phyloP scores from a whole-genome alignment of 2,113 vertebrate genomes.

The Polypterus bichir region DNA sequence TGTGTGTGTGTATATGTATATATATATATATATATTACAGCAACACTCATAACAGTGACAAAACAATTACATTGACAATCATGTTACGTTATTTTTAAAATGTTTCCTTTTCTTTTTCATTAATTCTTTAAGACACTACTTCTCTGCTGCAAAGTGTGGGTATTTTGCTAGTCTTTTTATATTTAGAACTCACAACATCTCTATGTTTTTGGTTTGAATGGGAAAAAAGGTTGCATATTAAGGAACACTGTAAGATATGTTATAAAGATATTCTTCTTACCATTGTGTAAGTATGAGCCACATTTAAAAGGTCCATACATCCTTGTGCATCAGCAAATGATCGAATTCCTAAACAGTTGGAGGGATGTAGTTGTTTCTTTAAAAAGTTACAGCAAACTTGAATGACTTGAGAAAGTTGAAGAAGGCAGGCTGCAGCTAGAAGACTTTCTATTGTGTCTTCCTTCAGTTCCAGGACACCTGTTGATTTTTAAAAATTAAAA shows the following conservation, averaged over 20 bases:
- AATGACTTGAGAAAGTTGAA: slow-evolving; percentile 88
- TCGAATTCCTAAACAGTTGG: slow-evolving; percentile 89
- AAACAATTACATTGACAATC: too few species aligned
- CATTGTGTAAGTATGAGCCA: slow-evolving; percentile 90
- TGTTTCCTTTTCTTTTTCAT: too few species aligned
- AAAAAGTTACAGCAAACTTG: slow-evolving; percentile 93
- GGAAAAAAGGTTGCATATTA: neutral
- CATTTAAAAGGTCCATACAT: slow-evolving; percentile 77
- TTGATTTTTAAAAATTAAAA: slow-evolving; percentile 7
- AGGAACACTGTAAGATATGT: neutral
- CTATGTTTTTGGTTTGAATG: neutral
- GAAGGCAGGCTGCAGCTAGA: slow-evolving; percentile 82
- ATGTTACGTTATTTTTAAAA: too few species aligned
- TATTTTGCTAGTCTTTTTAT: too few species aligned
- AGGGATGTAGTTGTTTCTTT: slow-evolving; percentile 93
- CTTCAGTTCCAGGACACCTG: slow-evolving; percentile 84
- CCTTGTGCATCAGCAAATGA: slow-evolving; percentile 93
- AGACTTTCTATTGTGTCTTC: slow-evolving; percentile 92
- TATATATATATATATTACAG: too few species aligned
- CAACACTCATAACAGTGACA: too few species aligned
- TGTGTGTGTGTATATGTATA: too few species aligned
- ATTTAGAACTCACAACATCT: too few species aligned
- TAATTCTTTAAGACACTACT: too few species aligned
- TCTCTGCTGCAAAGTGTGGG: too few species aligned
- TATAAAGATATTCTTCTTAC: slow-evolving; percentile 39